Conservation (phyloP, 2,888 invertebrate genomes). For the Lasioglossum oenotherae region DNA sequence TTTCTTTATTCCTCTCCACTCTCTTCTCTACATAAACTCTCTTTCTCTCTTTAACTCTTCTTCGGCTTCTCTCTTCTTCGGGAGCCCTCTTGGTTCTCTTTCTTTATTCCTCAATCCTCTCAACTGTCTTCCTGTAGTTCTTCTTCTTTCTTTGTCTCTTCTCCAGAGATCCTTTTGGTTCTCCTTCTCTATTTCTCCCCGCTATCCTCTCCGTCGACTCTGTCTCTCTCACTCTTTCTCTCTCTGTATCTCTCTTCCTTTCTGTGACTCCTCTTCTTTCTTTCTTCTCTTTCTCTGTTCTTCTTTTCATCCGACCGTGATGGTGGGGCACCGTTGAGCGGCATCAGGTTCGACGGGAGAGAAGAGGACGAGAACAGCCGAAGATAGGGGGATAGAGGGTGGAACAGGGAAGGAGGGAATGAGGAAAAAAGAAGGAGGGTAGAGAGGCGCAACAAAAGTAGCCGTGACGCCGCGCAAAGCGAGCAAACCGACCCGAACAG, state of each 20-base stretch:
- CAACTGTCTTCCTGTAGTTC: not conserved
- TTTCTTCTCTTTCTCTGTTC: not conserved
- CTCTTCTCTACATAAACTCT: too few species aligned
- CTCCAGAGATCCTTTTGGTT: too few species aligned
- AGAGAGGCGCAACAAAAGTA: conserved; percentile 73
- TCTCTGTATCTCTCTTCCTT: too few species aligned
- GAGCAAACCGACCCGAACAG: conserved; percentile 67
- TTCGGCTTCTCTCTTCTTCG: not conserved
- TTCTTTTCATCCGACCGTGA: not conserved
- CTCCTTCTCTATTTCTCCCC: not conserved
- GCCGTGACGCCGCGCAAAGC: conserved; percentile 75
- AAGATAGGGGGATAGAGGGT: conserved; percentile 45
- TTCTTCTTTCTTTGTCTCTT: not conserved
- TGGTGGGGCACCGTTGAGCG: conserved; percentile 28
- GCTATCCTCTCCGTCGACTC: not conserved
- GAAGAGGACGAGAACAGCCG: conserved; percentile 37
- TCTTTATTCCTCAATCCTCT: too few species aligned
- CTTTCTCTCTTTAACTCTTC: too few species aligned
- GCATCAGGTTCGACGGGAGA: conserved; percentile 45
- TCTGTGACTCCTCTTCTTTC: not conserved
- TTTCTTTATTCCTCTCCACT: too few species aligned
- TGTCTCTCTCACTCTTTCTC: too few species aligned
- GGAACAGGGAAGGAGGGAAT: conserved; percentile 53
- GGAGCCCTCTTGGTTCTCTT: too few species aligned
- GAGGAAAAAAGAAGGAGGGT: conserved; percentile 47